These are phyloP conservation scores for Neosilurus mollespiculum DNA, from an alignment of 2,797 vertebrate genomes.

Conservation along the genomic window DNA sequence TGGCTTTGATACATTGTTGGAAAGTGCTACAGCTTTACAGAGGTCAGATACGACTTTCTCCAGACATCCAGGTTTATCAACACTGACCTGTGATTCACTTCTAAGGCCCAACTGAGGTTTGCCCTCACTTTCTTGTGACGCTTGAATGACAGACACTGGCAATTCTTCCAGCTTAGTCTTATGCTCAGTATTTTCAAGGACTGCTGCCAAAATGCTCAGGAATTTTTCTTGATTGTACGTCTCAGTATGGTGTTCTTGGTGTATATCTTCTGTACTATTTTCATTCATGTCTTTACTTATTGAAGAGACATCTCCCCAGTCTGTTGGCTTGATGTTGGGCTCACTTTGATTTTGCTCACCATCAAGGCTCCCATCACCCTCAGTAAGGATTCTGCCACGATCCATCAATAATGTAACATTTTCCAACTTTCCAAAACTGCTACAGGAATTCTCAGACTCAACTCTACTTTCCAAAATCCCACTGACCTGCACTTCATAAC, in stretches of 20 bases:
- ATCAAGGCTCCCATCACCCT: constrained; percentile 1
- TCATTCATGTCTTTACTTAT: constrained; percentile 22
- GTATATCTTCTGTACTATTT: constrained; percentile 18
- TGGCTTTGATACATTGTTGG: constrained; percentile 25
- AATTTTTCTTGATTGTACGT: constrained; percentile 40
- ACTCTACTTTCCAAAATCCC: background rate
- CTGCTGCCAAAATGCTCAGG: constrained; percentile 49
- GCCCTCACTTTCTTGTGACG: constrained; percentile 56
- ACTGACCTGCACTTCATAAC: constrained; percentile 24
- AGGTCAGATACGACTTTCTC: constrained; percentile 35
- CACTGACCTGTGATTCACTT: constrained; percentile 51
- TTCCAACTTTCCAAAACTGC: constrained; percentile 24
- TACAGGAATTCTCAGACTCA: constrained; percentile 32
- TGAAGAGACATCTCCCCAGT: constrained; percentile 1
- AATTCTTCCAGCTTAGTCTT: constrained; percentile 16
- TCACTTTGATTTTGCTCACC: constrained; percentile 11
- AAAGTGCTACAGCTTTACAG: constrained; percentile 49
- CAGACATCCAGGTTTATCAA: constrained; percentile 48
- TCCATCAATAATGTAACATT: constrained; percentile 48
- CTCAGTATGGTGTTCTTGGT: constrained; percentile 31
- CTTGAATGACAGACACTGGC: constrained; percentile 47
- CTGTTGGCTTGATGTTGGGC: constrained; percentile 15
- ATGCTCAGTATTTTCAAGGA: constrained; percentile 47
- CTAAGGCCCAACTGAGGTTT: constrained; percentile 44
- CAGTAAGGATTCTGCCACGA: constrained; percentile 41